Evolutionary conservation across 2,113 vertebrate species (phyloP), one percentile per base, ranked within the genome.

Genomic region (Sapajus apella): DNA sequence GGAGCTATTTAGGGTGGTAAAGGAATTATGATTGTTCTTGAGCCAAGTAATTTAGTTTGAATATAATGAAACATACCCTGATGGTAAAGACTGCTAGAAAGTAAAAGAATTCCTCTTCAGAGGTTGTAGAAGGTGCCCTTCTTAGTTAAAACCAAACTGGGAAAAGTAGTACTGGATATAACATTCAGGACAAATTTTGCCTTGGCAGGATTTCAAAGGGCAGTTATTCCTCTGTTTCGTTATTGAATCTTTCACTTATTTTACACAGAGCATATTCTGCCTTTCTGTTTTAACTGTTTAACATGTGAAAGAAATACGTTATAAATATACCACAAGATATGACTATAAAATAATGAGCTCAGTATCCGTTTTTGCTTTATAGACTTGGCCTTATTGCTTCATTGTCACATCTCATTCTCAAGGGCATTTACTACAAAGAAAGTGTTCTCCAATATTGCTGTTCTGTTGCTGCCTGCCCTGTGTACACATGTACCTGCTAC

Each of bases 291-390:
- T 52, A 52, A 88, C 79, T 92, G 37, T 92, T 91, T 94, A 95
- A 91, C 30, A 81, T 95, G 50, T 77, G 87, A 95, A 94, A 79
- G 61, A 81, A 94, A 95, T 95, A 94, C 58, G 95, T 97, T 96
- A 50, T 92, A 94, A 93, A 90, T 12, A 82, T 84, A 61, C 35
- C 47, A 77, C 37, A 84, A 90, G 84, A 17, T 81, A 73, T 3
- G 27, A 11, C 87, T 94, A 4, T 76, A 43, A 79, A 91, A 50
- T 91, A 79, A 81, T 73, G 76, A 90, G 75, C 16, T 87, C 25
- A 13, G 25, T 27, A 13, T 92, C 56, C 66, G 72, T 47, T 81
- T 90, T 76, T 55, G 37, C 68, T 93, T 55, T 40, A 6, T n/a
- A 70, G 84, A 35, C 35, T 68, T 64, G 82, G 35, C 45, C 50